Conservation (phyloP, 1,140 invertebrate species). For the Trachelipus rathkii region DNA sequence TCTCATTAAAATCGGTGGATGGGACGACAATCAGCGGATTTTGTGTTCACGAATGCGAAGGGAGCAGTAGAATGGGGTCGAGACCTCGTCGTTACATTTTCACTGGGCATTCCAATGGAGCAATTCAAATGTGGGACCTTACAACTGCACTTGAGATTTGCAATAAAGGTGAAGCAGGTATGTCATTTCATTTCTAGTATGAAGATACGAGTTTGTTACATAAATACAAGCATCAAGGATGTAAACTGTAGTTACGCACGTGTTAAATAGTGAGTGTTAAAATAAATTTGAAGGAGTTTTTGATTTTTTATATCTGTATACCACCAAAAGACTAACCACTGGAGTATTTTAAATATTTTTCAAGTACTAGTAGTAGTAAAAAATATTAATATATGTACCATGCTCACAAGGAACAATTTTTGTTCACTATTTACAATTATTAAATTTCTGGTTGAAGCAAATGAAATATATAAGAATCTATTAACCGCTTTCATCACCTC, state of each 20-base stretch:
- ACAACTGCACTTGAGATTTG: conserved; percentile 86
- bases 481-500: too few relatives aligned
- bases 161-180: conserved; percentile 55
- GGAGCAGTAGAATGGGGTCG: conserved; percentile 82
- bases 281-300: not conserved
- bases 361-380: too few relatives aligned
- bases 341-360: too few relatives aligned
- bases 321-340: too few relatives aligned
- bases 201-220: not conserved
- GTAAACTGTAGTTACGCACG: not conserved
- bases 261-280: not conserved
- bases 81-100: conserved; percentile 85
- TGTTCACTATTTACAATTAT: too few relatives aligned
- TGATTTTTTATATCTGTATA: not conserved
- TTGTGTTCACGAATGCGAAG: conserved; percentile 95
- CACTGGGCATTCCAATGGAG: conserved; percentile 90
- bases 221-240: not conserved
- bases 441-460: too few relatives aligned
- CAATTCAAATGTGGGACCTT: conserved; percentile 97
- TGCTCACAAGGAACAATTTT: too few relatives aligned
- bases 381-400: too few relatives aligned
- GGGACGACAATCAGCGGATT: conserved; percentile 90
- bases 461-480: too few relatives aligned
- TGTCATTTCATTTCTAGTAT: conserved; percentile 18
- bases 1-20: conserved; percentile 91